These are phyloP conservation scores for Teleogryllus occipitalis DNA, from an alignment of 1,140 invertebrate species.

Conservation along the genomic window DNA sequence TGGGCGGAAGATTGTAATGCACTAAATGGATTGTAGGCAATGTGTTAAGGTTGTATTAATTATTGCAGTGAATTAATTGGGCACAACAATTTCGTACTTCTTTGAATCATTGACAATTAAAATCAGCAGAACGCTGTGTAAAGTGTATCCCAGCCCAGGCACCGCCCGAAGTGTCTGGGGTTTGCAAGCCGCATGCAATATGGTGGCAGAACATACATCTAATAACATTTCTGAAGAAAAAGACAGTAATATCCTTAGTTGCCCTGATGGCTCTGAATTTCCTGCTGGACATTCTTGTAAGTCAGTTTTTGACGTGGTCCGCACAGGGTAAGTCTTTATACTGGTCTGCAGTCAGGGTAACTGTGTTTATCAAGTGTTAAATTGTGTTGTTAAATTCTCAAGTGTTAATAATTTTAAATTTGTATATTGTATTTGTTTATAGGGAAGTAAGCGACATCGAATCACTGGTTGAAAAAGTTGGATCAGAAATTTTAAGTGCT, in stretches of 20 bases:
- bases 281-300: slow-evolving; percentile 39
- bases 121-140: slow-evolving; percentile 29
- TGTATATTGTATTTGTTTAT: slow-evolving; percentile 26
- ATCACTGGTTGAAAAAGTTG: slow-evolving; percentile 64
- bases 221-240: slow-evolving; percentile 43
- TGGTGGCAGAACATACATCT: slow-evolving; percentile 40
- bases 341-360: no score
- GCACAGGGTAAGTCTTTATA: slow-evolving; percentile 43
- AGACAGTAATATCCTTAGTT: slow-evolving; percentile 34
- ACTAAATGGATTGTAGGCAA: no score
- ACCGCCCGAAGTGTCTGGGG: slow-evolving; percentile 78
- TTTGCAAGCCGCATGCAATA: slow-evolving; percentile 45
- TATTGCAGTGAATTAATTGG: no score
- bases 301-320: slow-evolving; percentile 55
- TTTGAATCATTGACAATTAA: slow-evolving; percentile 8
- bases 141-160: slow-evolving; percentile 57
- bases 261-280: slow-evolving; percentile 37
- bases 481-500: slow-evolving; percentile 58
- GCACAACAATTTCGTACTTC: not conserved
- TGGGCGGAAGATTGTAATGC: no score
- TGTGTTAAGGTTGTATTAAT: no score
- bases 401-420: not conserved
- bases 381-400: not conserved
- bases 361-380: not conserved
- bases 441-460: slow-evolving; percentile 68